These are phyloP conservation scores for Emydoidea blandingii DNA, from an alignment of 2,797 vertebrate species.

Conservation along the genomic window DNA sequence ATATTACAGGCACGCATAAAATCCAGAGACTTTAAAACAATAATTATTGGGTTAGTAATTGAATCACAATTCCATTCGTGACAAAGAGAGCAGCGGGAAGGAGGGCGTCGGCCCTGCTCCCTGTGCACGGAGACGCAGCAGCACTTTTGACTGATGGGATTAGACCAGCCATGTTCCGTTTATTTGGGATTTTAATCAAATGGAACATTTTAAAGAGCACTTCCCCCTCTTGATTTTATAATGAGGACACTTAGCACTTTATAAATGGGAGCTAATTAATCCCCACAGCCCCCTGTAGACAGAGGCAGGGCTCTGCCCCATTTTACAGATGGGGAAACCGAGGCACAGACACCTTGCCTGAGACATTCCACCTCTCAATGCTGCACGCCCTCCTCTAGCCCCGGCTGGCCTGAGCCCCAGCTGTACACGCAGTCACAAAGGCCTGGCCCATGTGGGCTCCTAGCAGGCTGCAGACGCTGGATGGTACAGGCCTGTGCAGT, in stretches of 20 bases:
- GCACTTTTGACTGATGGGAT: background rate
- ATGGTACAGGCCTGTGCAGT: background rate
- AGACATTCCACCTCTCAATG: background rate
- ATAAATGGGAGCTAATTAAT: too few relatives aligned
- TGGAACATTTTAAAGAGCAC: background rate
- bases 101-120: background rate
- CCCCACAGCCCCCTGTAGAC: background rate
- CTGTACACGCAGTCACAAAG: background rate
- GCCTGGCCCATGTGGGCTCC: background rate
- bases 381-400: background rate
- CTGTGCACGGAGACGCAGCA: background rate
- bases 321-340: background rate
- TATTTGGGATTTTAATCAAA: background rate
- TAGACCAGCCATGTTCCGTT: background rate
- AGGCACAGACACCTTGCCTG: background rate
- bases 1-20: background rate
- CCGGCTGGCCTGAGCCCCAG: background rate
- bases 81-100: background rate
- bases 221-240: background rate
- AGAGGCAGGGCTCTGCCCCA: background rate
- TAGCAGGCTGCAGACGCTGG: too few relatives aligned
- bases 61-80: background rate
- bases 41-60: slow-evolving; percentile 7
- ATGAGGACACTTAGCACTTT: background rate
- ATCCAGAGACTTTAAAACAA: background rate